Evolutionary conservation across 2,113 vertebrate genomes (phyloP), one percentile per base, ranked within the genome.

Genomic region (Petrocephalus zakoni): DNA sequence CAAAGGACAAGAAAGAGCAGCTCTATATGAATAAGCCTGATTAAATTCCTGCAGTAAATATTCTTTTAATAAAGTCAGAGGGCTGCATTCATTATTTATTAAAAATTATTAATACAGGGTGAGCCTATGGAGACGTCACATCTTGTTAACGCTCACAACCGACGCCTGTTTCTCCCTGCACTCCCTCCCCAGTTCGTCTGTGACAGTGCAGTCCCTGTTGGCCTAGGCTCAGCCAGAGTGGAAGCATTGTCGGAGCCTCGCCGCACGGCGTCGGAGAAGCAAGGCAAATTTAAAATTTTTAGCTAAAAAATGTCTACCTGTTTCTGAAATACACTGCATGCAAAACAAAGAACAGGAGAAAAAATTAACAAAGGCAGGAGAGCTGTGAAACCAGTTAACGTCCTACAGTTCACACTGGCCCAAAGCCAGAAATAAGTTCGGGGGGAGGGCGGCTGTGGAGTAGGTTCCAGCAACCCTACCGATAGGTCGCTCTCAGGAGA

Each of bases 111-210:
- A 90, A 90, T 92, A 90, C 86, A 86, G 87, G 89, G 85, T 85
- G 89, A 88, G 89, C 89, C 90, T 84, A 64, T 83, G 84, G 90
- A 91, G 92, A 88, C 88, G 82, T 90, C 87, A 87, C 89, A 91
- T 92, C 91, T 91, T 85, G 90, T 92, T 92, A 92, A 90, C 91
- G 87, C 90, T 90, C 84, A 55, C 89, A 90, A 90, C 88, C 91
- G 88, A 84, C 53, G 72, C 88, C 91, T 87, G 90, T 37, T 37
- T 85, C 72, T 88, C 34, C 19, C 72, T 53, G 25, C 34, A 87
- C 88, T 88, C n/a, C 25, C 87, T 89, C 88, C 90, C 85, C 86
- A 87, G 64, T 84, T n/a, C 42, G 61, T 75, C 55, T 86, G 88
- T 88, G 53, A 89, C 89, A 87, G 55, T 84, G 78, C 87, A 89